phyloP scores from a whole-genome alignment of 92 coral and sea anemone species.

The Parazoanthus swiftii region DNA sequence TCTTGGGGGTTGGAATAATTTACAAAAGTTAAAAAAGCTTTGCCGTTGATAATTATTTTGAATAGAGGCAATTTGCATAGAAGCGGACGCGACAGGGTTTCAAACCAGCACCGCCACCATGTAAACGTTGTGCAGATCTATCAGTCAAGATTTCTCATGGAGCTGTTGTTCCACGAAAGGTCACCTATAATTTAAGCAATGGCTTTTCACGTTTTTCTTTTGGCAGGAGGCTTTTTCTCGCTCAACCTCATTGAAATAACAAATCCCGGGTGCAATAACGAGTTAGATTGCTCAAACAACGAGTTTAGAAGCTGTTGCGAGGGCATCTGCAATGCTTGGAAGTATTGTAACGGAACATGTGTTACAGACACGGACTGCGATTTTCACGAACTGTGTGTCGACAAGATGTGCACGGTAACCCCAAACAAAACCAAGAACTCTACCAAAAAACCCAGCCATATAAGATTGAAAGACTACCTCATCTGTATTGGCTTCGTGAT shows the following conservation, averaged over 20 bases:
- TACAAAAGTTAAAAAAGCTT: conserved; percentile 36
- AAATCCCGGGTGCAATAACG: conserved; percentile 17
- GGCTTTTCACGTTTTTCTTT: conserved; percentile 30
- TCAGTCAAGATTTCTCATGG: neutral
- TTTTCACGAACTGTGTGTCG: conserved; percentile 25
- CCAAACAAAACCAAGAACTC: conserved; percentile 11
- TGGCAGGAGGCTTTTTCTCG: conserved; percentile 37
- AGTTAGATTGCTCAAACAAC: neutral
- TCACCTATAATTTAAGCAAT: neutral
- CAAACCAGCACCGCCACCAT: neutral
- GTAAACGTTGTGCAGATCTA: neutral
- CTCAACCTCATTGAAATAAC: conserved; percentile 31
- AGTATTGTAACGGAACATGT: conserved; percentile 37
- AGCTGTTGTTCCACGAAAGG: neutral
- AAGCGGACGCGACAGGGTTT: conserved; percentile 18
- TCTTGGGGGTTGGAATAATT: conserved; percentile 32
- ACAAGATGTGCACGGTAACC: neutral
- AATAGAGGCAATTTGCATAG: conserved; percentile 31
- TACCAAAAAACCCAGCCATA: neutral
- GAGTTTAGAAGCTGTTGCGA: conserved; percentile 16
- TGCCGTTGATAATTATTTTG: conserved; percentile 21
- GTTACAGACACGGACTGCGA: neutral
- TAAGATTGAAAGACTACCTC: conserved; percentile 37
- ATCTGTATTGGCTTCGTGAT: conserved; percentile 44
- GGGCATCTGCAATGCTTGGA: conserved; percentile 36